phyloP scores from a whole-genome alignment of 2,113 vertebrate genomes.

The Paracanthobrama guichenoti region DNA sequence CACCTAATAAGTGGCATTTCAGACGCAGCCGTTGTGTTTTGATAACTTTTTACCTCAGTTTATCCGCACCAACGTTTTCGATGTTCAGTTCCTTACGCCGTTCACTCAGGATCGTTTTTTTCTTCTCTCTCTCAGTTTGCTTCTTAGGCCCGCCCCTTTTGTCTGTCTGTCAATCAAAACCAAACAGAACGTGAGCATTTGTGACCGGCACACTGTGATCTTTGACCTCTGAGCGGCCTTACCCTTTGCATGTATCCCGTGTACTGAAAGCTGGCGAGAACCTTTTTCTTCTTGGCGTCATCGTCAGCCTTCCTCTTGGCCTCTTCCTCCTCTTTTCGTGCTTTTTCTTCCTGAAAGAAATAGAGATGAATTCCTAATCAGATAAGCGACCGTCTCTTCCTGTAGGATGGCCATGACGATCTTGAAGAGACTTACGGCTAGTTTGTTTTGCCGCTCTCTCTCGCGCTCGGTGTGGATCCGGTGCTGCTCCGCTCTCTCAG shows the following conservation, averaged over 20 bases:
- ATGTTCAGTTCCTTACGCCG: conserved; percentile 85
- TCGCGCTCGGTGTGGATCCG: conserved; percentile 88
- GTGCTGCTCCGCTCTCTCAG: conserved; percentile 89
- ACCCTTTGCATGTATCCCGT: conserved; percentile 89
- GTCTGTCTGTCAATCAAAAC: conserved; percentile 73
- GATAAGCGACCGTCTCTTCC: too few species aligned
- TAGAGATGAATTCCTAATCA: neutral
- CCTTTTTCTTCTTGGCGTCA: conserved; percentile 91
- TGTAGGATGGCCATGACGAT: neutral
- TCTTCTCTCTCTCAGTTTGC: conserved; percentile 94
- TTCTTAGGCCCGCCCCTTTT: conserved; percentile 81
- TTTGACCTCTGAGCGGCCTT: neutral
- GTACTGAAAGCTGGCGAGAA: conserved; percentile 88
- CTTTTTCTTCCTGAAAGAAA: conserved; percentile 83
- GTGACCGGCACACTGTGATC: neutral
- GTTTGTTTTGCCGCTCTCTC: conserved; percentile 84
- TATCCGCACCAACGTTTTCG: conserved; percentile 86
- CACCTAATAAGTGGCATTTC: too few species aligned
- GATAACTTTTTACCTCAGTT: conserved; percentile 79
- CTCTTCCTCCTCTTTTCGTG: conserved; percentile 91
- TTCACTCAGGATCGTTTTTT: conserved; percentile 91
- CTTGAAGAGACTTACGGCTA: conserved; percentile 79
- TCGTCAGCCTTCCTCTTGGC: conserved; percentile 86
- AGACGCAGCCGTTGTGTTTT: neutral
- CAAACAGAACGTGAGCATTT: neutral